Percentiles rank a stretch among this genome's conserved stretches.
Conservation (phyloP, 2,113 vertebrate genomes). For the Noturus placidus region DNA sequence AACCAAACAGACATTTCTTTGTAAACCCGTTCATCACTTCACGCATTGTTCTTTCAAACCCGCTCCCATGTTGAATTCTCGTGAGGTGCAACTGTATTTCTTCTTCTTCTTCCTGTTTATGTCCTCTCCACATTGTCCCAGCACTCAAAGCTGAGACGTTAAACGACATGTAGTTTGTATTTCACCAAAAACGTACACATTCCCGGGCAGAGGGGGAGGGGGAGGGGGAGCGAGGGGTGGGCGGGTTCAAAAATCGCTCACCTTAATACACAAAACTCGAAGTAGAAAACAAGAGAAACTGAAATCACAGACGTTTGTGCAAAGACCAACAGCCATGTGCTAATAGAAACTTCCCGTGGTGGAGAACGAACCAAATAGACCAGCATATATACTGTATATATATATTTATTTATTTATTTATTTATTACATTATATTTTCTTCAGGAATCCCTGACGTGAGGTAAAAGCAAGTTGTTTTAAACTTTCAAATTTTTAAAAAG, state of each 20-base stretch:
- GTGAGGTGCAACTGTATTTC: conserved; percentile 67
- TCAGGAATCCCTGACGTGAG: conserved; percentile 82
- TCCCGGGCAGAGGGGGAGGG: conserved; percentile 66
- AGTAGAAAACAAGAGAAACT: conserved; percentile 76
- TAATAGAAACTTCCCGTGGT: conserved; percentile 79
- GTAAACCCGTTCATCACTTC: conserved; percentile 68
- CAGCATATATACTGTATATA: background rate
- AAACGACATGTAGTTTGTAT: conserved; percentile 74
- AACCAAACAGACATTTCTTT: conserved; percentile 70
- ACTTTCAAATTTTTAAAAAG: conserved; percentile 74
- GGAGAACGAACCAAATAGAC: conserved; percentile 70
- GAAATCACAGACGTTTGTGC: conserved; percentile 79
- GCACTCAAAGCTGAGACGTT: conserved; percentile 71
- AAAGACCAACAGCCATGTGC: conserved; percentile 82
- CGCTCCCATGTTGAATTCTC: conserved; percentile 53
- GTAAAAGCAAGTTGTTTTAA: conserved; percentile 79
- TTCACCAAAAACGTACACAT: conserved; percentile 79
- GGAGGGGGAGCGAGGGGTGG: no score
- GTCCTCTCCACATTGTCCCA: conserved; percentile 64
- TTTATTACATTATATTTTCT: conserved; percentile 62
- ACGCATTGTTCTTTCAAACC: conserved; percentile 60
- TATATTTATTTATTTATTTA: background rate
- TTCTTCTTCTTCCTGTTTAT: conserved; percentile 52
- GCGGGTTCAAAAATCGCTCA: conserved; percentile 75
- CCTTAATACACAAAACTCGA: conserved; percentile 75